Evolutionary conservation across 2,888 invertebrate genomes (phyloP), one percentile per base, ranked within the genome.

Genomic region (Digitonthophagus gazella): DNA sequence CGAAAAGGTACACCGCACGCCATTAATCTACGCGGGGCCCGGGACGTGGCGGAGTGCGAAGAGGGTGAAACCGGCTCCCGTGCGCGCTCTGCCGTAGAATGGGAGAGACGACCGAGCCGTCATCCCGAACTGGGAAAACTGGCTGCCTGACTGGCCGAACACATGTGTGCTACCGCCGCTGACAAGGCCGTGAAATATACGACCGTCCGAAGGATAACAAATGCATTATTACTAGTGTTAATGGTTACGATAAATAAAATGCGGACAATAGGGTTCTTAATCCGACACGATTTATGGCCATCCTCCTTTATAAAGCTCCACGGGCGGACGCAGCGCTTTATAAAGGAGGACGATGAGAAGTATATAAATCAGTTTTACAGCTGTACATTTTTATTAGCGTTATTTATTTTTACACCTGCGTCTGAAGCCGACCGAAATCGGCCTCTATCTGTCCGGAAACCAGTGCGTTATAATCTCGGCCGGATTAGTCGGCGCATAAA

Each of bases 191-290:
- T 79, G 81, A 82, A 81, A 82, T 81, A 82, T 81, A 82, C 81
- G 80, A 80, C 80, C 76, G 81, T 80, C 78, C 78, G 80, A 81
- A 81, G 81, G 81, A 82, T 83, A 82, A 83, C 82, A 82, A 83
- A 82, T 82, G 83, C 82, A 83, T 83, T 83, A 83, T 83, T 82
- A 82, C 82, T 80, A 80, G 81, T 82, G 83, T 82, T 82, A 82
- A 82, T 82, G 82, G 82, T 81, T 81, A 80, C 81, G 81, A 82
- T 82, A 82, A 82, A 82, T 82, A 82, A 82, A 80, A 79, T 78
- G 76, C 79, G 81, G 80, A 82, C 82, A 82, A 82, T 81, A 44
- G 80, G 81, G 79, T 81, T 81, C 82, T 81, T 82, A 82, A 82
- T 82, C 82, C 80, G 74, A 20, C 74, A 76, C 79, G 81, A 82